Base-by-base conservation (phyloP, 1,140 invertebrate genomes). In the Papilio helenus region DNA sequence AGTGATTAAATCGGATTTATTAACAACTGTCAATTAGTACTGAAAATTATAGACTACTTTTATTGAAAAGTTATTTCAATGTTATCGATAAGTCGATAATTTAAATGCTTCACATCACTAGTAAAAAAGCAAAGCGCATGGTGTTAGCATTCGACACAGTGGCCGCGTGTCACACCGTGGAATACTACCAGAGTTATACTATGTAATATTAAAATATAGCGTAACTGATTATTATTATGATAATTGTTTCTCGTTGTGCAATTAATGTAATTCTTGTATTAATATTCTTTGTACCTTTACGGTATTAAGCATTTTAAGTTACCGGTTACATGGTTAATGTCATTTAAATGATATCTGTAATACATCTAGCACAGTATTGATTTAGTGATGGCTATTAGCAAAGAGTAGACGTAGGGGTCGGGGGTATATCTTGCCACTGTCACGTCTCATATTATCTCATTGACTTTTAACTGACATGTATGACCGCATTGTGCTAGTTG, bases 131-230 rank as follows among this genome's bases (percentile, higher is more conserved):
- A 58, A 55, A 58, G 26, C 49, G 26, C 74, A 58, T 51, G 49
- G 68, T 61, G 80, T 84, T 85, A 85, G 58, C 84, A 87, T 87
- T 87, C 49, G 85, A 84, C 82, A 86, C 83, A 83, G 82, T 83
- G 84, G 81, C 81, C 82, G 79, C 61, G 61, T 79, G 76, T 46
- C 49, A 61, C 34, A 23, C 44, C 72, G 78, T 76, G 77, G 72
- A 79, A 81, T 79, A 58, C 23, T 81, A 81, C 72, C n/a, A 44
- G 49, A 46, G 46, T 49, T 49, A 16, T 46, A 76, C 49, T 58
- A 51, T 51, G 46, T 58, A 76, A 58, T 58, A 58, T 76, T 76
- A 44, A 34, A 58, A 76, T 55, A 58, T 76, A 5, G 72, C 23
- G 44, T 74, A 74, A 49, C 44, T 29, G 61, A 79, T 79, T 49